A percentile compares a stretch with the other conserved stretches of the same genome.
Evolutionary conservation across 2,797 vertebrate genomes (phyloP).

Genomic region (Labeo calbasu): DNA sequence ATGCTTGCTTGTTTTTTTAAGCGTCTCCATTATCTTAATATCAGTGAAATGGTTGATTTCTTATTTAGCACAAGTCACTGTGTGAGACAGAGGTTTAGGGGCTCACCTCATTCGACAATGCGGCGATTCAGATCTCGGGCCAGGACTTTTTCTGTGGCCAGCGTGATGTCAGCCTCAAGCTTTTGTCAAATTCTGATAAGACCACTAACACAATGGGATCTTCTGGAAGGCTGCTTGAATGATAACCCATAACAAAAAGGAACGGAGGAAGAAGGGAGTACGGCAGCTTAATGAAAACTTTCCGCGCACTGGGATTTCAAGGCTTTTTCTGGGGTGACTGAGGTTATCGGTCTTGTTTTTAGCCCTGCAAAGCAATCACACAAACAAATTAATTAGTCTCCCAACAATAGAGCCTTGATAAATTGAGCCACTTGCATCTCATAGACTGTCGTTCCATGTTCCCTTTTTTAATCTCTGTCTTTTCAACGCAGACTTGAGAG

Average conservation of each 20-base stretch:
- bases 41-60: conserved; percentile 23
- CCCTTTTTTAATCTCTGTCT: conserved; percentile 60
- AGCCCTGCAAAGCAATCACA: conserved; percentile 78
- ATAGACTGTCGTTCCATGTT: conserved; percentile 47
- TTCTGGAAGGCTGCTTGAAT: conserved; percentile 43
- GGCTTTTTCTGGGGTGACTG: conserved; percentile 55
- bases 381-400: conserved; percentile 85
- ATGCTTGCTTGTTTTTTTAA: conserved; percentile 19
- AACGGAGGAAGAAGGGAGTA: conserved; percentile 54
- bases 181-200: conserved; percentile 57
- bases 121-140: conserved; percentile 48
- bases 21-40: conserved; percentile 18
- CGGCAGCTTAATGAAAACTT: conserved; percentile 59
- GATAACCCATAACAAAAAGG: conserved; percentile 57
- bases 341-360: conserved; percentile 65
- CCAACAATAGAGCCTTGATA: conserved; percentile 76
- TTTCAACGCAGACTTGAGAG: conserved; percentile 59
- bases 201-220: conserved; percentile 52
- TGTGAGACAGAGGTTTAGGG: conserved; percentile 33
- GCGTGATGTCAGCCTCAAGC: conserved; percentile 22
- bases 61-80: conserved; percentile 32
- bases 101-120: conserved; percentile 31
- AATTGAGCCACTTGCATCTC: conserved; percentile 75
- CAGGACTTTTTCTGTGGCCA: conserved; percentile 34
- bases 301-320: conserved; percentile 51